Base-by-base conservation (phyloP, 1,140 invertebrate species). In the Thereuonema tuberculata region DNA sequence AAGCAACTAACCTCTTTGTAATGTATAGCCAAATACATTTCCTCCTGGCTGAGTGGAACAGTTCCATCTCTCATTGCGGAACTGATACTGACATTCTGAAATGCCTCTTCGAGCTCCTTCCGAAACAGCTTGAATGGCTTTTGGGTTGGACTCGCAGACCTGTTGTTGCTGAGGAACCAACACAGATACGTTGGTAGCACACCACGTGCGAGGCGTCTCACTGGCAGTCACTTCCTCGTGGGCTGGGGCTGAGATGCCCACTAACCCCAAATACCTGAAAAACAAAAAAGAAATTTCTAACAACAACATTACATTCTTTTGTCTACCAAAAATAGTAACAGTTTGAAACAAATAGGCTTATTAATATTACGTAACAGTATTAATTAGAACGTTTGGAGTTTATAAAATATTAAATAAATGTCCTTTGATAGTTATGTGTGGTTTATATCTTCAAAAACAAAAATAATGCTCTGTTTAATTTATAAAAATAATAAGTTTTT, bases 1-100 rank as follows among this genome's bases (percentile, higher is more conserved):
- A n/a, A n/a, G n/a, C n/a, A n/a, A n/a, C 48, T 65, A 62, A 75
- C 76, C 76, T 68, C 73, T 64, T 58, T 76, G 68, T 2, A 77
- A 61, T 26, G 74, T 73, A 50, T 73, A 68, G 9, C 74, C 75
- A 60, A 77, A 77, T 12, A 77, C 71, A 46, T 73, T 71, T 21
- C 73, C 70, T 2, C 64, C 66, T 15, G 64, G 62, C 29, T 67
- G 66, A 3, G 72, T 71, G 0, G 76, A 71, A 62, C 80, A 82
- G 68, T 82, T 82, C 80, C 80, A 82, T 27, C 78, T 68, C 64
- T 82, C 77, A 63, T 76, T 68, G 3, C 72, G 64, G 66, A 82
- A 82, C 65, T 81, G 80, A 56, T 73, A 69, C 65, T 81, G 79
- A 62, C 80, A 82, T 61, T 81, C 79, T 29, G 72, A 66, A 28